Base-by-base conservation (phyloP, 2,888 invertebrate genomes). In the Eudemis profundana region DNA sequence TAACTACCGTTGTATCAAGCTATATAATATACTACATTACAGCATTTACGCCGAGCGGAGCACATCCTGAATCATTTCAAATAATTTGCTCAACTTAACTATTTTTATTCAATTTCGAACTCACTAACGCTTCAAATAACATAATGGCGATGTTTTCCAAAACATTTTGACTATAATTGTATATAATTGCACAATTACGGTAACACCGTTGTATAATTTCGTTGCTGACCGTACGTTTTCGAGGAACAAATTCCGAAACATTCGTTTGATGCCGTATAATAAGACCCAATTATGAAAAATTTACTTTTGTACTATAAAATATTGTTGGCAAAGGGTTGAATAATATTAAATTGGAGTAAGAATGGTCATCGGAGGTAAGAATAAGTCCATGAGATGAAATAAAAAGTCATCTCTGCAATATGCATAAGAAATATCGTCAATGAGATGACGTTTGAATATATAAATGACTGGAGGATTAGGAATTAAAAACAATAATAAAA, bases 251-350 rank as follows among this genome's bases (percentile, higher is more conserved):
- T 89, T 88, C 90, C 87, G 75, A 82, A 87, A 81, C 90, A 89
- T 90, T 92, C 89, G 90, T 91, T 89, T 91, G 90, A 90, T 92
- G 90, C 87, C 82, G 80, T 80, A 84, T 92, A 92, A 92, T 92
- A 89, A 90, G 90, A 80, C 78, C 78, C 89, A 89, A 91, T 91
- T 92, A 91, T 89, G 83, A 88, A 85, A 87, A 88, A 88, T 77
- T 82, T 82, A 81, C 82, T 74, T 79, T 82, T 80, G 79, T 81
- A 77, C 73, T 74, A 74, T 76, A 75, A n/a, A 73, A 74, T 64
- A 71, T 68, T 62, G 57, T 19, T 65, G 62, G 57, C 71, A 59
- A 61, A 64, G 36, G 15, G 42, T 46, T 36, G 21, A 49, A 33
- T 29, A 40, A 47, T 47, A 38, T 54, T 33, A 56, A 57, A 51